Conservation (phyloP, 2,113 vertebrate species). For the Vombatus ursinus region DNA sequence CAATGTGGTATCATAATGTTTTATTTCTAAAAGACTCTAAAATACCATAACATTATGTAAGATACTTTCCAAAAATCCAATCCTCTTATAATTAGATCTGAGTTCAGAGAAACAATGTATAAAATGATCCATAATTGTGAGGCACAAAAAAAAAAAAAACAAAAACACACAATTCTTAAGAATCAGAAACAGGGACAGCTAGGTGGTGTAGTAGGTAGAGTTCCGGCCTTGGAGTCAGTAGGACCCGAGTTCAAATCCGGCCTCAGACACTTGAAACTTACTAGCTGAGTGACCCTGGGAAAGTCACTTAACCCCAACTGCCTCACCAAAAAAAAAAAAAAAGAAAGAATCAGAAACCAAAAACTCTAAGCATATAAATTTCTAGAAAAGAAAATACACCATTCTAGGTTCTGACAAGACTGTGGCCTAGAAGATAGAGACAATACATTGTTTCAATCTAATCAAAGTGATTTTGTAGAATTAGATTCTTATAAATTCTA, state of each 20-base stretch:
- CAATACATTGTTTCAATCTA: not conserved
- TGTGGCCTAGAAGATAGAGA: constrained; percentile 14
- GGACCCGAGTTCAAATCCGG: too few species aligned
- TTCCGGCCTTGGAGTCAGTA: too few species aligned
- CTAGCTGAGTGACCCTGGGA: too few species aligned
- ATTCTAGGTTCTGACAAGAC: constrained; percentile 5
- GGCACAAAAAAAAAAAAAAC: not conserved
- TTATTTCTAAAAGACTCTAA: constrained; percentile 10
- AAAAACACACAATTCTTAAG: not conserved
- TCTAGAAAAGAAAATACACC: not conserved
- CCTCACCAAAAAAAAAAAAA: not conserved
- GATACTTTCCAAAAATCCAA: constrained; percentile 23
- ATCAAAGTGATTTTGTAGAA: constrained; percentile 18
- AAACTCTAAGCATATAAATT: not conserved
- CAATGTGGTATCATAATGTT: not conserved
- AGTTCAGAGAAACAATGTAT: constrained; percentile 34
- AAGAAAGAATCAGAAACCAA: not conserved
- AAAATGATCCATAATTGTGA: constrained; percentile 41
- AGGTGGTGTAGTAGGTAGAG: too few species aligned
- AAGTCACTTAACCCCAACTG: too few species aligned
- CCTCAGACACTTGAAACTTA: too few species aligned
- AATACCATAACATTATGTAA: not conserved
- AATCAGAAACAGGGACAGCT: too few species aligned
- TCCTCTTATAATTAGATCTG: not conserved
- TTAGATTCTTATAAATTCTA: constrained; percentile 11